These are phyloP conservation scores for Diuraphis noxia DNA, from an alignment of 1,140 invertebrate genomes.

Conservation along the genomic window DNA sequence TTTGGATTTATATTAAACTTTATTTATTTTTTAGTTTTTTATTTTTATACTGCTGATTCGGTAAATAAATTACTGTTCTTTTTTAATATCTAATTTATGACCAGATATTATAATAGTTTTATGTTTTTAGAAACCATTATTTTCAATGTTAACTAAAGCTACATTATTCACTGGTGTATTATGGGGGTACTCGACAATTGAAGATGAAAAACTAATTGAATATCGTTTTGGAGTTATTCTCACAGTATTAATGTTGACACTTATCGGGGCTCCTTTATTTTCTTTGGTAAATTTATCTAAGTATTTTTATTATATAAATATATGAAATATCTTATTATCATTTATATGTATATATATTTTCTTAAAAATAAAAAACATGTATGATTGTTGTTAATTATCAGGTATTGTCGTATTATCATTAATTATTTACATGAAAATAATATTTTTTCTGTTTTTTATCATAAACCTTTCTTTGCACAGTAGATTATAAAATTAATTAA, in stretches of 20 bases:
- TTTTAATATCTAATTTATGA: neutral
- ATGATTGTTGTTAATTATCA: neutral
- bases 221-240: slow-evolving; percentile 72
- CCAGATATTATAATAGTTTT: neutral
- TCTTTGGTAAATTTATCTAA: slow-evolving; percentile 67
- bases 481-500: neutral
- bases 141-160: slow-evolving; percentile 62
- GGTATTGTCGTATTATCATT: neutral
- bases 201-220: slow-evolving; percentile 68
- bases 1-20: slow-evolving; percentile 70
- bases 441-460: neutral
- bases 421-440: neutral
- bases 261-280: slow-evolving; percentile 73
- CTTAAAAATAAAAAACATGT: neutral
- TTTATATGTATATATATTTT: neutral
- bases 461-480: neutral
- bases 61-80: slow-evolving; percentile 58
- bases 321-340: no score
- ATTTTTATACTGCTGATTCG: slow-evolving; percentile 65
- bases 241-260: slow-evolving; percentile 68
- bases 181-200: slow-evolving; percentile 67
- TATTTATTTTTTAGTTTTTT: slow-evolving; percentile 69
- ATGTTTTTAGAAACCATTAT: slow-evolving; percentile 60
- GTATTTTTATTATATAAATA: no score
- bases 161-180: slow-evolving; percentile 65